These are phyloP conservation scores for Drosophila saltans DNA, from an alignment of 1,140 invertebrate genomes.

Conservation along the genomic window DNA sequence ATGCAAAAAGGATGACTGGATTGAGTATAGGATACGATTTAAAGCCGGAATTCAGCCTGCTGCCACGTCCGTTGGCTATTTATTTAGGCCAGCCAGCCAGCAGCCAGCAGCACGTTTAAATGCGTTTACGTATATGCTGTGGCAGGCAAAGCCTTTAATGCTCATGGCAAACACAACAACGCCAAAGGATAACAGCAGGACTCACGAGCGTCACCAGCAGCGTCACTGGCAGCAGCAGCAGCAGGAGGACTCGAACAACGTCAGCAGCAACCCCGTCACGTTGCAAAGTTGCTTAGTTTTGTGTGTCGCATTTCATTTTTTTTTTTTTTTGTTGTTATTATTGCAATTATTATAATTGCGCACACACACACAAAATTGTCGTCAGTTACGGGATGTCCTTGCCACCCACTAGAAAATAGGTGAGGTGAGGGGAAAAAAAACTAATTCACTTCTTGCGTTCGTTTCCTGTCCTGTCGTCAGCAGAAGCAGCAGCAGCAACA, in stretches of 20 bases:
- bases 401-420: constrained; percentile 26
- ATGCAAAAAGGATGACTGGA: constrained; percentile 11
- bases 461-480: constrained; percentile 69
- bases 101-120: not conserved
- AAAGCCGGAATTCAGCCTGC: constrained; percentile 39
- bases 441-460: constrained; percentile 74
- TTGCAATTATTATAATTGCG: constrained; percentile 79
- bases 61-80: constrained; percentile 47
- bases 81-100: constrained; percentile 56
- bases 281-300: constrained; percentile 50
- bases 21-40: constrained; percentile 32
- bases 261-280: constrained; percentile 46
- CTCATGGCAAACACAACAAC: constrained; percentile 66
- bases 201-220: constrained; percentile 1
- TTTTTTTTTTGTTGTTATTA: constrained; percentile 52
- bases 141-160: constrained; percentile 71
- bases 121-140: constrained; percentile 32
- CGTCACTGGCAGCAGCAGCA: constrained; percentile 6
- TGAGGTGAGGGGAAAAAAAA: constrained; percentile 48
- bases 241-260: not conserved
- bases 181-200: constrained; percentile 44
- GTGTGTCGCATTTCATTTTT: not conserved
- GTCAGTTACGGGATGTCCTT: constrained; percentile 59
- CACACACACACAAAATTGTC: constrained; percentile 59
- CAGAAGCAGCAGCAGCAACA: constrained; percentile 25